Conservation (phyloP, 2,797 vertebrate species). For the Lacerta viridis region DNA sequence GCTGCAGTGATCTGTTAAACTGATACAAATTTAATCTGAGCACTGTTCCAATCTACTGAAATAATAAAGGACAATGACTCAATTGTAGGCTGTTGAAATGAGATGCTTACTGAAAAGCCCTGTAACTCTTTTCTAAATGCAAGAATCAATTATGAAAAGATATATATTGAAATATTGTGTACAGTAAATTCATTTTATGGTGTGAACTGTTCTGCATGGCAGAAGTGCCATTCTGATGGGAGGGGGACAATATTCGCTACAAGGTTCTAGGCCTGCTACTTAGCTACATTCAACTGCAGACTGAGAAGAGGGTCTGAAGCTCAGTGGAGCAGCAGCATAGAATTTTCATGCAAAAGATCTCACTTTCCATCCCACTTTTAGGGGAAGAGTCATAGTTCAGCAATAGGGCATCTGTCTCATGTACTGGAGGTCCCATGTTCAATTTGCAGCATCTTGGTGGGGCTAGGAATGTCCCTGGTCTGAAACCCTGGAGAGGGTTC, state of each 20-base stretch:
- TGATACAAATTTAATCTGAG: constrained; percentile 17
- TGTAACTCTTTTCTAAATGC: neutral
- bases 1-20: neutral
- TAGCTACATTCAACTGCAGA: neutral
- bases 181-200: neutral
- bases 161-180: neutral
- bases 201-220: neutral
- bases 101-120: neutral
- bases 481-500: no score
- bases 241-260: neutral
- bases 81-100: neutral
- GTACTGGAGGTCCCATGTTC: no score
- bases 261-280: neutral
- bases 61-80: constrained; percentile 4
- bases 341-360: no score
- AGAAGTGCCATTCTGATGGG: neutral
- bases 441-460: no score
- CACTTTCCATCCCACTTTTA: no score
- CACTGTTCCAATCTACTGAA: neutral
- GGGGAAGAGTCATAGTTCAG: no score
- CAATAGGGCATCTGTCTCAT: no score
- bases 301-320: no score
- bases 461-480: no score
- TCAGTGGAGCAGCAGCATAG: no score
- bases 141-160: neutral